phyloP scores from a whole-genome alignment of 2,797 vertebrate genomes.

The Podarcis siculus region DNA sequence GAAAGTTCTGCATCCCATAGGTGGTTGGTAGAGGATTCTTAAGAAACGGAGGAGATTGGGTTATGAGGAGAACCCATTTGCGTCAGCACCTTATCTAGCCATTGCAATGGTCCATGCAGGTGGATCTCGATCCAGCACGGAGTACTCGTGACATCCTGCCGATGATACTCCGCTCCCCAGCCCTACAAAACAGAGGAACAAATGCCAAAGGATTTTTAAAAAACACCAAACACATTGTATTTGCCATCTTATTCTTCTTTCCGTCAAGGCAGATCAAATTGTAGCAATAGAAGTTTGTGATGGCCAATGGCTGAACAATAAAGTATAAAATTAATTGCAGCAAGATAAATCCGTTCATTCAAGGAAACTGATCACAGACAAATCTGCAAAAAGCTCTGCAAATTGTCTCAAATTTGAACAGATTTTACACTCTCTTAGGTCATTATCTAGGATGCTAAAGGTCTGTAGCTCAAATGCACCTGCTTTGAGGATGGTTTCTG shows the following conservation, averaged over 20 bases:
- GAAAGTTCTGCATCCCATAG: conserved; percentile 49
- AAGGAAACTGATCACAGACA: not conserved
- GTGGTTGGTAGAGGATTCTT: conserved; percentile 69
- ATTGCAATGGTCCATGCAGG: conserved; percentile 95
- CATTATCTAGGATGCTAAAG: not conserved
- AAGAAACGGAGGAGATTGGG: conserved; percentile 96
- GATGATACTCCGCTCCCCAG: conserved; percentile 98
- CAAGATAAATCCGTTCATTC: not conserved
- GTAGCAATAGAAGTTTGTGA: not conserved
- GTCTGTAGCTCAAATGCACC: no score
- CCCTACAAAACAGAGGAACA: conserved; percentile 81
- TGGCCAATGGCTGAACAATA: not conserved
- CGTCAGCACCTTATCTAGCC: conserved; percentile 98
- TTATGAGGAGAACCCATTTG: conserved; percentile 99
- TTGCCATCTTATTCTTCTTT: not conserved
- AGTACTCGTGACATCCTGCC: conserved; percentile 97
- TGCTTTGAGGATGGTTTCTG: not conserved
- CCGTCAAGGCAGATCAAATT: not conserved
- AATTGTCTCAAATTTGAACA: not conserved
- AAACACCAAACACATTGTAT: conserved; percentile 11
- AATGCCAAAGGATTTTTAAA: conserved; percentile 39
- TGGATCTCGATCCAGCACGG: conserved; percentile 99
- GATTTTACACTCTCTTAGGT: not conserved
- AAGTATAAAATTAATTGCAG: not conserved
- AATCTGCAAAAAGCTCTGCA: not conserved